A percentile compares a stretch with the other conserved stretches of the same genome.
Evolutionary conservation across 35 echinoderm and acorn worm species (phyloP).

Genomic region (Hemicentrotus pulcherrimus): DNA sequence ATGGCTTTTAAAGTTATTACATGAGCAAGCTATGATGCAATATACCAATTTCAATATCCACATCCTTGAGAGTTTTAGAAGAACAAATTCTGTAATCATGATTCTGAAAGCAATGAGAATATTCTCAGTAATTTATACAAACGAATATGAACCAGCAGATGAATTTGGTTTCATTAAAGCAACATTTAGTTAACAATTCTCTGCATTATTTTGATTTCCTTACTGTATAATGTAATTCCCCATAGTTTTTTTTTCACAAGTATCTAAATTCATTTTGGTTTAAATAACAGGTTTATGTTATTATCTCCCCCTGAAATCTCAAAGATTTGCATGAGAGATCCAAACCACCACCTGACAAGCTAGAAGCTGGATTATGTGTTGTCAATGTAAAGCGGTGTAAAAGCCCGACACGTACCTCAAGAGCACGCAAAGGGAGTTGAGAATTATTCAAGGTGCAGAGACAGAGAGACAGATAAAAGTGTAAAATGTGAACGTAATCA

Average conservation of each 20-base stretch:
- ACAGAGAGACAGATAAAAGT: constrained; percentile 33
- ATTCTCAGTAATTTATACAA: not conserved
- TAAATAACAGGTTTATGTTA: not conserved
- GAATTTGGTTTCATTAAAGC: not conserved
- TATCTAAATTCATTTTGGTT: not conserved
- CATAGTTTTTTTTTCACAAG: not conserved
- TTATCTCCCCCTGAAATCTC: not conserved
- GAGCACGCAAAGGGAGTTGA: not conserved
- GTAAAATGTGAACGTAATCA: constrained; percentile 42
- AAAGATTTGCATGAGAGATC: not conserved
- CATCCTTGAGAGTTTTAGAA: too few species aligned
- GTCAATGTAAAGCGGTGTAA: not conserved
- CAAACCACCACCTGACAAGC: not conserved
- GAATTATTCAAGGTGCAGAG: constrained; percentile 20
- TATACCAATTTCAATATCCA: too few species aligned
- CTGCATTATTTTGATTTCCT: not conserved
- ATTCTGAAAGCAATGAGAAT: not conserved
- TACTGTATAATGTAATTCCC: not conserved
- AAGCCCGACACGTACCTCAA: not conserved
- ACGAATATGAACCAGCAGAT: not conserved
- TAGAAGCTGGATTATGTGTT: not conserved
- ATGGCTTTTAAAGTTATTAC: too few species aligned
- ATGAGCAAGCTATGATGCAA: too few species aligned
- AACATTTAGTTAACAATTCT: not conserved
- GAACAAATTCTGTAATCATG: too few species aligned